Conservation (phyloP, 1,140 invertebrate genomes). For the Pygmarrhopalites habei region DNA sequence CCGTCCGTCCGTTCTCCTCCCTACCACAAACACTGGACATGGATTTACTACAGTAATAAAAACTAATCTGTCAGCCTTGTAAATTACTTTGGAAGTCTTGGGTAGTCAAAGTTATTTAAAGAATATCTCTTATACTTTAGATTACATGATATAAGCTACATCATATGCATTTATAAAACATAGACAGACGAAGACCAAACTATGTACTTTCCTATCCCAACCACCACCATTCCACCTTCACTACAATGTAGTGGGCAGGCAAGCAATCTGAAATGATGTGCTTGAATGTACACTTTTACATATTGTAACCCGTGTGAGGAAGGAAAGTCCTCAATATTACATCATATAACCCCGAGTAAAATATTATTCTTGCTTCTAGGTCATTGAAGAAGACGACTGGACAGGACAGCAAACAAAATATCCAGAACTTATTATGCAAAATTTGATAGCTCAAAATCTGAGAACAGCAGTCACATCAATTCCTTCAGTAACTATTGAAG, state of each 20-base stretch:
- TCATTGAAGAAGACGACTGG: too few species aligned
- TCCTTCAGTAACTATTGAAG: conserved; percentile 24
- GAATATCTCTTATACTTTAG: neutral
- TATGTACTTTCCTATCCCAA: neutral
- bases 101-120: conserved; percentile 3
- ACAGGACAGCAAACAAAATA: too few species aligned
- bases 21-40: too few species aligned
- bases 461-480: neutral
- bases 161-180: too few species aligned
- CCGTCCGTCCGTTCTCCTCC: too few species aligned
- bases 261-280: neutral
- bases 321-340: neutral
- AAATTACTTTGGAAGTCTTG: conserved; percentile 13
- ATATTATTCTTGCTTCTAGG: neutral
- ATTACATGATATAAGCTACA: too few species aligned
- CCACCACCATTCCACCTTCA: neutral
- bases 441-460: too few species aligned
- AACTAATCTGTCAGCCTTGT: conserved; percentile 1
- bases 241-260: neutral
- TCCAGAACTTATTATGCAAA: too few species aligned
- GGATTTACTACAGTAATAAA: neutral
- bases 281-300: neutral
- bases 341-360: neutral
- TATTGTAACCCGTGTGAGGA: neutral
- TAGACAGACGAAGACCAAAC: neutral